Conservation (phyloP, 2,888 invertebrate genomes). For the Apodemia mormo region DNA sequence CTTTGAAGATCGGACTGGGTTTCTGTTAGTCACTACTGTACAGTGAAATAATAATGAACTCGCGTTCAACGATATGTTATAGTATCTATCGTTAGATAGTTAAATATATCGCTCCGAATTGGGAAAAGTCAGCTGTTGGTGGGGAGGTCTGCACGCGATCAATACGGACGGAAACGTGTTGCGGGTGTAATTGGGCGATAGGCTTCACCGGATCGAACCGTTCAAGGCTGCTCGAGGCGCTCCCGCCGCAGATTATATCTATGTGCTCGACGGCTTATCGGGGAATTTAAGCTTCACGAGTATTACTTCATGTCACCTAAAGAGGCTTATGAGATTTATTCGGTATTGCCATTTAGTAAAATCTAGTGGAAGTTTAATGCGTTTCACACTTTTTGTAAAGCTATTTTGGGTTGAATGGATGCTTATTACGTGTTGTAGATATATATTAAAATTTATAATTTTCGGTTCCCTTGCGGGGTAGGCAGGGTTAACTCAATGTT, state of each 20-base stretch:
- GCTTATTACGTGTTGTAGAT: no score
- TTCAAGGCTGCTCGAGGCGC: constrained; percentile 19
- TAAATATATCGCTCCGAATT: constrained; percentile 23
- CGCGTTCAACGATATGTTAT: no score
- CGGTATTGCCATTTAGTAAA: constrained; percentile 6
- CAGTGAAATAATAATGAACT: no score
- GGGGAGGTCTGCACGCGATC: constrained; percentile 42
- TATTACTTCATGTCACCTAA: constrained; percentile 4
- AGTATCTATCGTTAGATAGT: not conserved
- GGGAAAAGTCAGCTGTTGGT: constrained; percentile 34
- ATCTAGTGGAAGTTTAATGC: not conserved
- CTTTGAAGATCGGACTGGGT: no score
- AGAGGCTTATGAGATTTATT: constrained; percentile 12
- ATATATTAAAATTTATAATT: no score
- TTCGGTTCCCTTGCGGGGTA: no score
- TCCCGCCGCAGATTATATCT: constrained; percentile 25
- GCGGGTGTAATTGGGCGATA: constrained; percentile 46
- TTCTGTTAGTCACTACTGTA: no score
- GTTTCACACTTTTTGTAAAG: no score
- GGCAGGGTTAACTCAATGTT: no score
- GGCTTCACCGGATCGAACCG: constrained; percentile 25
- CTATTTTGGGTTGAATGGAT: no score
- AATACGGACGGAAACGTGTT: constrained; percentile 48
- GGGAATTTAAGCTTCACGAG: constrained; percentile 17
- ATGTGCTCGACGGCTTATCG: constrained; percentile 23